Evolutionary conservation across 1,140 invertebrate genomes (phyloP), one percentile per base, ranked within the genome.

Genomic region (Drosophila oshimai): DNA sequence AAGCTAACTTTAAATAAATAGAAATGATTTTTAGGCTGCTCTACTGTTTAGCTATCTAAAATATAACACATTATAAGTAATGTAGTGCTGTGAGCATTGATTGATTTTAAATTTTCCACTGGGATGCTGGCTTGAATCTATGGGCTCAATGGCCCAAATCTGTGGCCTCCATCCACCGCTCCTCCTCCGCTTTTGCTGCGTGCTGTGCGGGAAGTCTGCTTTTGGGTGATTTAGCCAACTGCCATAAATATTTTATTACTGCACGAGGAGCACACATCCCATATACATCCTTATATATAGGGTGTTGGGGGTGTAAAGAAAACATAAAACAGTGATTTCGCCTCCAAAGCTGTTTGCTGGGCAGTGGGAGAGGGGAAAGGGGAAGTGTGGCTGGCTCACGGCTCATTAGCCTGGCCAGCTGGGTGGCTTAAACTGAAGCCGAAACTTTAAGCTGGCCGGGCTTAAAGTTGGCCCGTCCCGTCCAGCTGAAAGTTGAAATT

Each of bases 221-320:
- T 54, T 29, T 41, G 31, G 44, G 50, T 53, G 54, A 36, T 61
- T 75, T 57, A 61, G 68, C 44, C 49, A 62, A 76, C 67, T 76
- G 67, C 61, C 68, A 76, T 73, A 72, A 73, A 76, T 73, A 68
- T 62, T 78, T 76, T 62, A 78, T 53, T 55, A 74, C 64, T 57
- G 28, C 37, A 60, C 46, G 55, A 55, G 42, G 31, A 42, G 22
- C 54, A 49, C 29, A 50, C 44, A 33, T 20, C 26, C 1, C 6
- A 15, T 15, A 49, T 31, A 37, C 28, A 51, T 33, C 41, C 50
- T 45, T 22, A 54, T 34, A 39, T 5, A 42, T n/a, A 26, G 6
- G 44, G 22, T 45, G 42, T 45, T 29, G 15, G 44, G 15, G 51
- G 45, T 44, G 36, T 44, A 28, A 47, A 36, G 45, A 33, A 51